Percentiles rank a stretch among this genome's conserved stretches.
Conservation (phyloP, 2,888 invertebrate species). For the Brachyptera putata region DNA sequence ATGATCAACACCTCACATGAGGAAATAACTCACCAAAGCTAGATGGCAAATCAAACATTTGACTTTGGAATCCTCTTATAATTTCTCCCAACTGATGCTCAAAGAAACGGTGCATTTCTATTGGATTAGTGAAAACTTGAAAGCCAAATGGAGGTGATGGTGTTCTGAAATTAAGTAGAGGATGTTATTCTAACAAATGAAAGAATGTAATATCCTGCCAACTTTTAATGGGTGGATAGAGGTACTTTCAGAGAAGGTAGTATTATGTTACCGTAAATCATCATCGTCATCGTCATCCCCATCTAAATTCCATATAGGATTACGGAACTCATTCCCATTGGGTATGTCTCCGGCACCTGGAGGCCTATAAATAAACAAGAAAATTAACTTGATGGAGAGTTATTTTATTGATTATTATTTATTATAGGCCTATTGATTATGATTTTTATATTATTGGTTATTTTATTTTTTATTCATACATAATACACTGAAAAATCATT, state of each 20-base stretch:
- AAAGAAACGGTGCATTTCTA: slow-evolving; percentile 58
- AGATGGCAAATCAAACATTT: slow-evolving; percentile 24
- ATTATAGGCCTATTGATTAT: no score
- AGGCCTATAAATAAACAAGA: not conserved
- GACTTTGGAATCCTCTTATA: slow-evolving; percentile 42
- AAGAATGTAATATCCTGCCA: no score
- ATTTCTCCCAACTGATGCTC: slow-evolving; percentile 57
- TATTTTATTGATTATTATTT: no score
- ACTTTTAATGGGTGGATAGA: no score
- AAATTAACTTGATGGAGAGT: no score
- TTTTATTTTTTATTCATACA: no score
- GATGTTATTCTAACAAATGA: no score
- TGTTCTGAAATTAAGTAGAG: not conserved
- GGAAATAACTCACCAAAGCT: not conserved
- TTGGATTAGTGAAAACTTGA: slow-evolving; percentile 54
- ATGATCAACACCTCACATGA: no score
- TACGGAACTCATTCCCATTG: slow-evolving; percentile 15
- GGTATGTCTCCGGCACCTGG: not conserved
- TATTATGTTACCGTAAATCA: slow-evolving; percentile 18
- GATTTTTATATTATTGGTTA: no score
- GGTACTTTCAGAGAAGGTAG: no score
- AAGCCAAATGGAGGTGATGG: slow-evolving; percentile 44
- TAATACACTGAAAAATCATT: no score
- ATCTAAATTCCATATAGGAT: slow-evolving; percentile 21
- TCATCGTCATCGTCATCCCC: slow-evolving; percentile 19